Conservation (phyloP, 2,888 invertebrate genomes). For the Pristionchus fissidentatus region DNA sequence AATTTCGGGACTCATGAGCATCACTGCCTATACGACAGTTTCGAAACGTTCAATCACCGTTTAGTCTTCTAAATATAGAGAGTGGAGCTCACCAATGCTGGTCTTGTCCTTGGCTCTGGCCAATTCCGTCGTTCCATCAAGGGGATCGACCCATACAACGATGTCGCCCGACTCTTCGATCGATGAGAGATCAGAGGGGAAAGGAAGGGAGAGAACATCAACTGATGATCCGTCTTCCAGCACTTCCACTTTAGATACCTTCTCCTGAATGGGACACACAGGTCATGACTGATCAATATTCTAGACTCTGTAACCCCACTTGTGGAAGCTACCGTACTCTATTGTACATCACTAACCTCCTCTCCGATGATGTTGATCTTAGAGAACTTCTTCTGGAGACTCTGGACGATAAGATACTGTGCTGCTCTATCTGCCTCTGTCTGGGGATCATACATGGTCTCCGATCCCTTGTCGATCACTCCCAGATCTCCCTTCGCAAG, state of each 20-base stretch:
- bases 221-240: constrained; percentile 1
- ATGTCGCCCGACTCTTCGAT: constrained; percentile 77
- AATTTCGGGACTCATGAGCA: no score
- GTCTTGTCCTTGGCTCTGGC: constrained; percentile 78
- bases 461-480: constrained; percentile 81
- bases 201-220: constrained; percentile 20
- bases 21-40: no score
- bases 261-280: constrained; percentile 35
- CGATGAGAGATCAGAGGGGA: constrained; percentile 26
- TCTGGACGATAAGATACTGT: constrained; percentile 91
- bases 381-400: constrained; percentile 88
- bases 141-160: constrained; percentile 96
- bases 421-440: constrained; percentile 97
- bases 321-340: neutral
- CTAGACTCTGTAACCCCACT: neutral
- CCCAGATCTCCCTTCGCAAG: constrained; percentile 74
- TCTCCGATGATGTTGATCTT: constrained; percentile 91
- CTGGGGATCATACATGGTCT: constrained; percentile 85
- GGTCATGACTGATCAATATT: neutral
- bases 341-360: constrained; percentile 78
- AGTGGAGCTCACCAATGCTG: constrained; percentile 3
- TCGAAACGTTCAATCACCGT: no score
- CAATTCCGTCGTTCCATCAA: constrained; percentile 98
- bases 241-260: constrained; percentile 29
- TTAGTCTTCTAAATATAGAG: neutral